Evolutionary conservation across 2,113 vertebrate genomes (phyloP).

Genomic region (Genyomyrus donnyi): DNA sequence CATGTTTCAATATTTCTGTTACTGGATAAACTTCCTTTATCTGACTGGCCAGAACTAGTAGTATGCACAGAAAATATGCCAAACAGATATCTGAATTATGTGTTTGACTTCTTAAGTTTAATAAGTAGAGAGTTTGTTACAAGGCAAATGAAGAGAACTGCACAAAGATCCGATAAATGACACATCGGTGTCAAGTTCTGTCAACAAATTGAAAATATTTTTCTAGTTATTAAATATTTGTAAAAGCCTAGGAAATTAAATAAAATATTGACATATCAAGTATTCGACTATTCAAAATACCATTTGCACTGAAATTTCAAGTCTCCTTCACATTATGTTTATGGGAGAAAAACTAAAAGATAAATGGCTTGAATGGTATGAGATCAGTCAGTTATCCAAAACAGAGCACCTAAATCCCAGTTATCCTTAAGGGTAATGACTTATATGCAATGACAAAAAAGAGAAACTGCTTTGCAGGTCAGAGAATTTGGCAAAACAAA

Average conservation of each 20-base stretch:
- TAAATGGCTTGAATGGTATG: background rate
- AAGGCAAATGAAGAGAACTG: background rate
- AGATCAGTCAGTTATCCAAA: background rate
- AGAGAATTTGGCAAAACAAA: background rate
- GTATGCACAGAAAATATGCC: background rate
- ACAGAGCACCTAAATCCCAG: background rate
- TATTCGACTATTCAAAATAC: background rate
- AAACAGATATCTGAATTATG: background rate
- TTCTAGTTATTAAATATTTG: background rate
- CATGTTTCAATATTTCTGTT: background rate
- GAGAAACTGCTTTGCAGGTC: background rate
- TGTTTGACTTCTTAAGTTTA: background rate
- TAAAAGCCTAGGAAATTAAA: background rate
- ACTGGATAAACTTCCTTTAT: background rate
- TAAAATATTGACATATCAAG: background rate
- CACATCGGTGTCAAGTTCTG: background rate
- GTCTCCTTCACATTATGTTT: background rate
- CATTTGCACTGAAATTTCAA: background rate
- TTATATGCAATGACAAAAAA: background rate
- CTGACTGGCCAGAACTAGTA: background rate
- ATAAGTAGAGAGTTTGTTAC: background rate
- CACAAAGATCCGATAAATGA: background rate
- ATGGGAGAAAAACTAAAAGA: background rate
- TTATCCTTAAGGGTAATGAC: background rate
- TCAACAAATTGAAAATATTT: background rate